Base-by-base conservation (phyloP, 2,888 invertebrate species). In the Drosophila merina region DNA sequence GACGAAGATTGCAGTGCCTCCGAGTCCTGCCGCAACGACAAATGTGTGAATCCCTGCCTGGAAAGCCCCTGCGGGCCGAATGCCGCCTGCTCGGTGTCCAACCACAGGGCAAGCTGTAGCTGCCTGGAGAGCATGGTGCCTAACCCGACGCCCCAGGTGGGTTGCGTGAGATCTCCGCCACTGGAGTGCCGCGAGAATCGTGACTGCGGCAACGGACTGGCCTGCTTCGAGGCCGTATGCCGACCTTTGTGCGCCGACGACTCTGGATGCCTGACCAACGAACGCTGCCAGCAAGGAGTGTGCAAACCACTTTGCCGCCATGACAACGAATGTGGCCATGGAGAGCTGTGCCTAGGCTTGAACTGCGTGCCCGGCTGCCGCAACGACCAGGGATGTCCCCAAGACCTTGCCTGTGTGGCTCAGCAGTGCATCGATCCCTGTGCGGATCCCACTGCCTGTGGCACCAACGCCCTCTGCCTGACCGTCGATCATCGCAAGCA, bases 1-100 rank as follows among this genome's bases (percentile, higher is more conserved):
- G 96, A 97, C 86, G 97, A 96, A 79, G 97, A 98, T 89, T 97
- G 97, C 90, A 95, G 96, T 75, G 95, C 95, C 0, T 95, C 95
- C 56, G 96, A 97, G 90, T 95, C 96, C 5, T 97, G 97, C 86
- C 93, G 95, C 78, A 94, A 94, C 74, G 96, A 97, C 89, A 94
- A 94, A 82, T 97, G 97, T 86, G 93, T 94, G 66, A 95, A 96
- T 90, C 97, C 97, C 0, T 96, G 97, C 85, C 91, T 90, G 44
- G 93, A 94, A 52, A 95, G 94, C 79, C 96, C 97, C 0, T 97
- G 97, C 88, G 97, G 97, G 12, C 96, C 97, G 0, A 97, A 97
- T 88, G 96, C 97, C 1, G 92, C 94, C 20, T 97, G 97, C 87
- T 94, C 95, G 0, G 96, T 96, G 1, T 93, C 95, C 9, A 96